These are phyloP conservation scores for Ellobium chinense DNA, from an alignment of 2,888 invertebrate genomes.

Conservation along the genomic window DNA sequence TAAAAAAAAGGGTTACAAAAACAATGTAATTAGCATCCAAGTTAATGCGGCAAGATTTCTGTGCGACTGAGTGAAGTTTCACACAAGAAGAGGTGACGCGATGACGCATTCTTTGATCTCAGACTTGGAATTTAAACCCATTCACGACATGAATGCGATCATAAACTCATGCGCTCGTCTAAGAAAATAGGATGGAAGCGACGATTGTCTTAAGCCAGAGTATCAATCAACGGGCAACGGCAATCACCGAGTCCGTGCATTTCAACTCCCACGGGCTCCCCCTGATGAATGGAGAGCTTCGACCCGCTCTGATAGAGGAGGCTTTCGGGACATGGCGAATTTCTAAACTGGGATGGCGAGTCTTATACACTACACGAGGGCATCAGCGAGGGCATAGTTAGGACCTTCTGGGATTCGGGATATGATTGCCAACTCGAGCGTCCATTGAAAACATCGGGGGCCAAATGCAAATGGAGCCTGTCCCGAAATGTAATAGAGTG, in stretches of 20 bases:
- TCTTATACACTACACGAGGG: neutral
- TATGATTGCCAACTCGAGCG: constrained; percentile 12
- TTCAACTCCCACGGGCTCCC: neutral
- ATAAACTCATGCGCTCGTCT: neutral
- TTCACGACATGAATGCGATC: neutral
- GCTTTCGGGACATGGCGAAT: neutral
- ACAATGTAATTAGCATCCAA: too few species aligned
- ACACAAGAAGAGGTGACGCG: too few species aligned
- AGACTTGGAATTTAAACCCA: neutral
- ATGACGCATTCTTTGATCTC: neutral
- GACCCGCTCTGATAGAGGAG: neutral
- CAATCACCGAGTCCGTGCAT: neutral
- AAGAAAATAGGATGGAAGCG: neutral
- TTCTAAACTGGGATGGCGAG: neutral
- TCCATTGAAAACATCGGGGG: neutral
- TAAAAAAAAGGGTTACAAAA: too few species aligned
- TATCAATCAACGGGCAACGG: constrained; percentile 15
- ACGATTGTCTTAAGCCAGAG: neutral
- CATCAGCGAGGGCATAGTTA: neutral
- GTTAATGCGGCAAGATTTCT: too few species aligned
- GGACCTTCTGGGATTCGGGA: neutral
- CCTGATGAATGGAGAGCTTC: constrained; percentile 3
- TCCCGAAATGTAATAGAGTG: constrained; percentile 4
- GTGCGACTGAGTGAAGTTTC: too few species aligned
- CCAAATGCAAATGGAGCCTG: neutral